Evolutionary conservation across 2,888 invertebrate species (phyloP), one percentile per base, ranked within the genome.

Genomic region (Drosophila paramelanica): DNA sequence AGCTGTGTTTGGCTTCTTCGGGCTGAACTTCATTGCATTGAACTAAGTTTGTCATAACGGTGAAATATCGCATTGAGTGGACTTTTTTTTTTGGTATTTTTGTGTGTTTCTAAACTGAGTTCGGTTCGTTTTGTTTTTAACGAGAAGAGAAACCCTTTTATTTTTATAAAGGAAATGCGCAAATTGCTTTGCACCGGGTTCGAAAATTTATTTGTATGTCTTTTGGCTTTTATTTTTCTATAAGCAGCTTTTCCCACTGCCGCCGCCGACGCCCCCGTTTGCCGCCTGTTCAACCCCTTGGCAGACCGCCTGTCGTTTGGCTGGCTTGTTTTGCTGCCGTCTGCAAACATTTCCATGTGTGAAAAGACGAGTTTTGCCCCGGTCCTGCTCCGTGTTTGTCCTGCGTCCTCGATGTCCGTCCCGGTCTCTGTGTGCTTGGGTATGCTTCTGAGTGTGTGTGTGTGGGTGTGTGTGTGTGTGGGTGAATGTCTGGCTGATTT

Each of bases 291-390:
- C 50, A 43, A 33, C 56, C 62, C 11, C 41, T 2, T 33, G 13
- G n/a, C 31, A 10, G 33, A 10, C 17, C 49, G 55, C 50, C 67
- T 56, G 73, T 27, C 69, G 31, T 10, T 31, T 61, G 58, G 55
- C 71, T 50, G 47, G 70, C 25, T 77, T 89, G 69, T 87, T 83
- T 87, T 87, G 82, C 81, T 80, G 85, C 74, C 85, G 89, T 83
- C 85, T 87, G 89, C 83, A 89, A 83, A 87, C 89, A 83, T 84
- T 89, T 84, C 66, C 85, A 84, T 84, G 85, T 89, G 83, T 89
- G 85, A 89, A 83, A 81, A 74, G 51, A 74, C 55, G 67, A 65
- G 47, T 67, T 68, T 65, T 65, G 51, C 43, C 38, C 49, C 36
- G 43, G 43, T 55, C 62, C 61, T 45, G 57, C 60, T 50, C 1